A percentile compares a stretch with the other conserved stretches of the same genome.
phyloP scores from a whole-genome alignment of 2,888 invertebrate species.

The Malacosoma neustria region DNA sequence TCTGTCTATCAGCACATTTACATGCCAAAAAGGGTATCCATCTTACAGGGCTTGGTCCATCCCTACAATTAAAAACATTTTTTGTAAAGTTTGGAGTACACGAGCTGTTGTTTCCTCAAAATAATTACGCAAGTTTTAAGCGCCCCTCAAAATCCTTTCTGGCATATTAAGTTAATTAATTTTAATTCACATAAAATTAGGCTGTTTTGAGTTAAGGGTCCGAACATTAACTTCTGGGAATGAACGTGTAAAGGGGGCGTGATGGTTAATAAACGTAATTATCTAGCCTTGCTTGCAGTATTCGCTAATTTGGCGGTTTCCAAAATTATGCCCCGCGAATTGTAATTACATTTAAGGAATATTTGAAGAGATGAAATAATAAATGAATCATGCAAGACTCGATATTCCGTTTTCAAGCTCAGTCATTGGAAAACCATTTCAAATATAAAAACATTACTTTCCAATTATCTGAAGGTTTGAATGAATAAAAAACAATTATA shows the following conservation, averaged over 20 bases:
- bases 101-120: background rate
- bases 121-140: slow-evolving; percentile 8
- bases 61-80: slow-evolving; percentile 6
- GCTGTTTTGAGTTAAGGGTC: slow-evolving; percentile 30
- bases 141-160: slow-evolving; percentile 28
- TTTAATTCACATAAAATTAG: slow-evolving; percentile 38
- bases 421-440: no score
- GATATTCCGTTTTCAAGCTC: slow-evolving; percentile 12
- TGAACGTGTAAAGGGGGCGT: slow-evolving; percentile 21
- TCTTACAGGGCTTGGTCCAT: background rate
- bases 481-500: no score
- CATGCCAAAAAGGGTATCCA: background rate
- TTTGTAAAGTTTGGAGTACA: slow-evolving; percentile 7
- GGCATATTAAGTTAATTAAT: slow-evolving; percentile 34
- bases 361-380: background rate
- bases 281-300: slow-evolving; percentile 16
- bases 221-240: slow-evolving; percentile 26
- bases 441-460: no score
- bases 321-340: slow-evolving; percentile 9
- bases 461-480: no score
- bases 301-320: slow-evolving; percentile 11
- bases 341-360: slow-evolving; percentile 3
- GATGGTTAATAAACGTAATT: slow-evolving; percentile 28
- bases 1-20: no score
- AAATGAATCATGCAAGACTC: background rate